A percentile compares a stretch with the other conserved stretches of the same genome.
Conservation (phyloP, 1,140 invertebrate genomes). For the Nixonia krombeini region DNA sequence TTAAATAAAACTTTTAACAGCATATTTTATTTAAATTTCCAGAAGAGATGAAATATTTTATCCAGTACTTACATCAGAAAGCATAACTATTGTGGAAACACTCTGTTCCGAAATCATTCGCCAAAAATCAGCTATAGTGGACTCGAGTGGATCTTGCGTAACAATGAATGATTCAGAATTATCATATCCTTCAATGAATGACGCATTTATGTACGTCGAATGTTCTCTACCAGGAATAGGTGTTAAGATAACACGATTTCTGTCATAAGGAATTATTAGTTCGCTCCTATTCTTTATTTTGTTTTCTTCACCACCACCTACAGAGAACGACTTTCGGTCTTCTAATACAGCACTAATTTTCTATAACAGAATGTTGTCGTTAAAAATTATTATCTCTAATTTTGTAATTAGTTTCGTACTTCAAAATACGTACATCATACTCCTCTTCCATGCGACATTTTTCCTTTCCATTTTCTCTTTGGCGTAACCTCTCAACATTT, state of each 20-base stretch:
- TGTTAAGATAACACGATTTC: slow-evolving; percentile 88
- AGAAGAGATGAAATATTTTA: not conserved
- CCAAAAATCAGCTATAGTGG: slow-evolving; percentile 95
- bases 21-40: no score
- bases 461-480: slow-evolving; percentile 77
- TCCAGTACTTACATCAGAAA: slow-evolving; percentile 83
- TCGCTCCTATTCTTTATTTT: slow-evolving; percentile 89
- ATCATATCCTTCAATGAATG: slow-evolving; percentile 96
- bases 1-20: no score
- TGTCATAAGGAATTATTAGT: slow-evolving; percentile 91
- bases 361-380: slow-evolving; percentile 71
- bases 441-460: slow-evolving; percentile 84
- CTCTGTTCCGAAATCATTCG: slow-evolving; percentile 95
- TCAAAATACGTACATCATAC: slow-evolving; percentile 79
- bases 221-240: slow-evolving; percentile 87
- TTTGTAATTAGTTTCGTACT: no score
- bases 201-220: slow-evolving; percentile 97
- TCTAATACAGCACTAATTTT: slow-evolving; percentile 86
- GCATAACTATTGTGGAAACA: slow-evolving; percentile 93
- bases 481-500: slow-evolving; percentile 79
- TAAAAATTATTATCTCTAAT: no score
- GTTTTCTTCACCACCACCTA: slow-evolving; percentile 88
- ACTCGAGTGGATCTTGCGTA: slow-evolving; percentile 93
- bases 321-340: slow-evolving; percentile 84
- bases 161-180: slow-evolving; percentile 95